Evolutionary conservation across 2,888 invertebrate species (phyloP), one percentile per base, ranked within the genome.

Genomic region (Parelbella ahira): DNA sequence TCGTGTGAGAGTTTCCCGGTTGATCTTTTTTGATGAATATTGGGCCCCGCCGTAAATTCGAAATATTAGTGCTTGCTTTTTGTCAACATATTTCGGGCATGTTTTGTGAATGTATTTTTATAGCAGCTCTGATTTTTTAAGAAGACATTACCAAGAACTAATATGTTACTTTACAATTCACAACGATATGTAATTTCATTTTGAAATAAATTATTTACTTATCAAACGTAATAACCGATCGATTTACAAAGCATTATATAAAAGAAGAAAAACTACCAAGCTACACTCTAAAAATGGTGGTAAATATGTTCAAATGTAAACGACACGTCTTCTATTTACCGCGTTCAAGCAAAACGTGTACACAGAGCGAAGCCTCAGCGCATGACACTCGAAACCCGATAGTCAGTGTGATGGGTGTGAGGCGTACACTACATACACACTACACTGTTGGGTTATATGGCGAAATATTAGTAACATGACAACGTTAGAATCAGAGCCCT

Each of bases 291-390:
- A 15, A 15, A 15, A 4, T 15, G 15, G 2, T 15, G 2, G 4
- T 15, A 15, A 15, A 15, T 4, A n/a, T n/a, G n/a, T 15, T 15
- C 4, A 4, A 15, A 15, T 15, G 3, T 3, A 20, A 6, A 30
- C 9, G 19, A 10, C 9, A 12, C 3, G 21, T 7, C 5, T 13
- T 9, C 5, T 34, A 8, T 10, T 20, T 12, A 10, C 15, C 1
- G 24, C n/a, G 10, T 18, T n/a, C 9, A 6, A 33, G n/a, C 9
- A n/a, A 24, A 33, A 23, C 4, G n/a, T 25, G 34, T 44, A 44
- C 48, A 48, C 47, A 45, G 32, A 37, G 47, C 39, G 54, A 54
- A 54, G 57, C 57, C 51, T 52, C 53, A 49, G 48, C 47, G 11
- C 7, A 46, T 42, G 45, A 49, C 47, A 44, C 48, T 51, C 32